A percentile compares a stretch with the other conserved stretches of the same genome.
These are phyloP conservation scores for Agrotis exclamationis DNA, from an alignment of 2,888 invertebrate genomes.

Conservation along the genomic window DNA sequence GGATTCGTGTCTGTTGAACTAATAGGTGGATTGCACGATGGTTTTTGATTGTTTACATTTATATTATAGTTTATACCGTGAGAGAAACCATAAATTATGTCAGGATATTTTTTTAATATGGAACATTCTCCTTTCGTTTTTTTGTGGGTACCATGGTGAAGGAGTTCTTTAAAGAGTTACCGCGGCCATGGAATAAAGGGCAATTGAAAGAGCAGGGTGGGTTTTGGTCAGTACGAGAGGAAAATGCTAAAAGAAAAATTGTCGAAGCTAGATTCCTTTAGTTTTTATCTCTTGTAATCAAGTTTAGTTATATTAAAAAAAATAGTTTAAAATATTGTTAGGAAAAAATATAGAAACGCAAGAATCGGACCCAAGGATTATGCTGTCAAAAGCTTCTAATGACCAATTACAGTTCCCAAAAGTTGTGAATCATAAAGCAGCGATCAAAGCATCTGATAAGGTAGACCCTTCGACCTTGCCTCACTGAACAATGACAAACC, in stretches of 20 bases:
- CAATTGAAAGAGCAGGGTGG: no score
- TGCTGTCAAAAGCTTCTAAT: slow-evolving; percentile 1
- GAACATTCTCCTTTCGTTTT: not conserved
- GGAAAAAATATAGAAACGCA: no score
- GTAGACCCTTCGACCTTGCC: slow-evolving; percentile 24
- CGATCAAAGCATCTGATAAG: slow-evolving; percentile 20
- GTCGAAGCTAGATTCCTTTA: no score
- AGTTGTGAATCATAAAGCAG: slow-evolving; percentile 18
- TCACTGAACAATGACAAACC: slow-evolving; percentile 15
- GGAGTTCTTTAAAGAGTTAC: no score
- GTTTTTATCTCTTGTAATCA: no score
- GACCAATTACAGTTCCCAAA: slow-evolving; percentile 7
- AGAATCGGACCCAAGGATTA: not conserved
- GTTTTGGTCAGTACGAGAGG: no score
- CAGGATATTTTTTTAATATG: no score
- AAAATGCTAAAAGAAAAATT: no score
- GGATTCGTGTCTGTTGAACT: slow-evolving; percentile 14
- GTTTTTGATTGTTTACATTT: not conserved
- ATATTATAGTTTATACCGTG: not conserved
- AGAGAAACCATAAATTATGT: not conserved
- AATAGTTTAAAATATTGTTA: no score
- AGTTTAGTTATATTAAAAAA: no score
- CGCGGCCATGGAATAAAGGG: no score
- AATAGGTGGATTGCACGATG: slow-evolving; percentile 9
- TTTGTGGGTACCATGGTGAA: not conserved